These are phyloP conservation scores for Clanis bilineata DNA, from an alignment of 2,888 invertebrate species.

Conservation along the genomic window DNA sequence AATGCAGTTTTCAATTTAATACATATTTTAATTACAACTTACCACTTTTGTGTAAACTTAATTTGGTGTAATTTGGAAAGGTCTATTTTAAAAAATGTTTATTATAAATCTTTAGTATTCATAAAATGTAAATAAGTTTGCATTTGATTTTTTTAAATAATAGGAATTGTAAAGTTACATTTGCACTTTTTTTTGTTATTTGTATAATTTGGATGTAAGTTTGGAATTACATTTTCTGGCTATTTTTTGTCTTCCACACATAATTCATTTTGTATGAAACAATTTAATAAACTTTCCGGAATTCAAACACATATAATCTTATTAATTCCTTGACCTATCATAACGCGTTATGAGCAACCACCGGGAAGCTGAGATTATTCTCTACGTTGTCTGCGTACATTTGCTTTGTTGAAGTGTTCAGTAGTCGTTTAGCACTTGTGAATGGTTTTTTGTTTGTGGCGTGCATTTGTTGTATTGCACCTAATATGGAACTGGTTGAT, in stretches of 20 bases:
- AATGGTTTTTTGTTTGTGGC: constrained; percentile 36
- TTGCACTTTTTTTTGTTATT: background rate
- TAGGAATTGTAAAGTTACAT: background rate
- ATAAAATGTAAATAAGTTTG: no score
- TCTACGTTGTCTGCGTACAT: constrained; percentile 11
- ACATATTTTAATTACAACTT: background rate
- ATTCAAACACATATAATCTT: constrained; percentile 23
- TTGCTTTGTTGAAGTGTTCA: constrained; percentile 20
- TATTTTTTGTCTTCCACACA: background rate
- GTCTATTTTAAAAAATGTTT: no score
- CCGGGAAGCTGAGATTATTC: constrained; percentile 71
- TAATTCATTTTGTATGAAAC: constrained; percentile 11
- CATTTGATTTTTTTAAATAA: no score
- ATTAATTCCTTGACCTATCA: constrained; percentile 16
- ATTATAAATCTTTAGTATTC: no score
- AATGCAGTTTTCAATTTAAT: no score
- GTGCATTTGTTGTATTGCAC: constrained; percentile 34
- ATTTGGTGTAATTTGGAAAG: background rate
- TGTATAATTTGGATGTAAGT: background rate
- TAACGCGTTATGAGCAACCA: constrained; percentile 20
- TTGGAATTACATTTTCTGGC: background rate
- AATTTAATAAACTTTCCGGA: constrained; percentile 50
- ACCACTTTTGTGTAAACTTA: background rate
- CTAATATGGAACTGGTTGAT: constrained; percentile 58
- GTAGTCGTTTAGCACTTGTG: constrained; percentile 31